These are phyloP conservation scores for Ectropis crepuscularia DNA, from an alignment of 2,888 invertebrate species.

Conservation along the genomic window DNA sequence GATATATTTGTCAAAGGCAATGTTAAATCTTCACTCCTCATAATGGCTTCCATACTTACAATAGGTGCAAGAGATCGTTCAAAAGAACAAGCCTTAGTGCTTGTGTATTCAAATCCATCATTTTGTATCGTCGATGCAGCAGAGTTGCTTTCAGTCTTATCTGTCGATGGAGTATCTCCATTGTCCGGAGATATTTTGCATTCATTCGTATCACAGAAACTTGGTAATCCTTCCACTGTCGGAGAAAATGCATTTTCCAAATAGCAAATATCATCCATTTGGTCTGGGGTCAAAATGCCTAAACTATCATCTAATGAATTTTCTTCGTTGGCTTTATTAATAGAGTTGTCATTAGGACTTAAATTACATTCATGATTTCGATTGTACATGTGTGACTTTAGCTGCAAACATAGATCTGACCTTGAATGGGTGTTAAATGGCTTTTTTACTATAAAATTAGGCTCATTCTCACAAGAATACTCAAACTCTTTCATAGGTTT, in stretches of 20 bases:
- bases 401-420: slow-evolving; percentile 76
- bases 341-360: slow-evolving; percentile 78
- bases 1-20: slow-evolving; percentile 37
- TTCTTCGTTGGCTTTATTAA: slow-evolving; percentile 86
- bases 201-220: slow-evolving; percentile 74
- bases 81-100: slow-evolving; percentile 49
- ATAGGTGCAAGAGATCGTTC: slow-evolving; percentile 61
- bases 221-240: slow-evolving; percentile 86
- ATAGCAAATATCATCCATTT: slow-evolving; percentile 90
- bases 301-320: slow-evolving; percentile 94
- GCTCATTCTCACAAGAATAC: slow-evolving; percentile 78
- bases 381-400: slow-evolving; percentile 70
- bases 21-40: slow-evolving; percentile 56
- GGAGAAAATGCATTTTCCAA: slow-evolving; percentile 87
- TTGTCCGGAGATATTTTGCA: slow-evolving; percentile 78
- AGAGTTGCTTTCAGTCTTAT: slow-evolving; percentile 82
- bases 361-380: slow-evolving; percentile 70
- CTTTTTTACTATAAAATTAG: slow-evolving; percentile 63
- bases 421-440: slow-evolving; percentile 74
- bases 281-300: slow-evolving; percentile 94
- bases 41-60: slow-evolving; percentile 59
- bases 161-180: slow-evolving; percentile 84
- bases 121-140: slow-evolving; percentile 82
- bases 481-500: slow-evolving; percentile 79
- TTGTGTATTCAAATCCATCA: slow-evolving; percentile 69